Base-by-base conservation (phyloP, 2,113 vertebrate species). In the Proteles cristata region DNA sequence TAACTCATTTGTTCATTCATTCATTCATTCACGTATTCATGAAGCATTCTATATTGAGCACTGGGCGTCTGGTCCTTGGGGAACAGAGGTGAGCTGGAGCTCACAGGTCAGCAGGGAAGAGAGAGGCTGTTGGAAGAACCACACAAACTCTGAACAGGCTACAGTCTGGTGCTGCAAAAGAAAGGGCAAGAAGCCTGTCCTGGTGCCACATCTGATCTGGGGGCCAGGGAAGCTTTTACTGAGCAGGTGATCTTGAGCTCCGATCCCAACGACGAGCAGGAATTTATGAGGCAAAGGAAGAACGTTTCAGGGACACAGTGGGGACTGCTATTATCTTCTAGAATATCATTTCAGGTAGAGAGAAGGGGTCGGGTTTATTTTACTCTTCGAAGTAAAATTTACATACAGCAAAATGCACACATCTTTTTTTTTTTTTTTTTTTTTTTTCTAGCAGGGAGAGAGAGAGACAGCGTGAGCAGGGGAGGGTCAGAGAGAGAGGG, bases 301-400 rank as follows among this genome's bases (percentile, higher is more conserved):
- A 35, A 10, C 21, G 1, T 88, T 77, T 58, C 81, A 61, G 89
- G 45, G 1, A 5, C 55, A 2, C 0, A 7, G 16, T 4, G 19
- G 45, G 65, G 87, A 39, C 16, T 48, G 2, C 17, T 26, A 4
- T 12, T 23, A 33, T 0, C 4, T 53, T 76, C 45, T 23, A 79
- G 69, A 63, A 73, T 9, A 43, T 11, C 23, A 53, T 26, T 92
- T 73, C 35, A 58, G 58, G 43, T 39, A n/a, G 73, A 85, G 11
- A 55, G 17, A 81, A 66, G 50, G 28, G 50, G n/a, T 48, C 35
- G 11, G 8, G 16, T 76, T 48, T 77, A 58, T 90, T 85, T 77
- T 77, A 61, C 45, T 86, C 35, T 39, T 25, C 16, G 31, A 93
- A 28, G 33, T 82, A 53, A 94, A 82, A 26, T 83, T 81, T 82